A percentile compares a stretch with the other conserved stretches of the same genome.
phyloP scores from a whole-genome alignment of 2,797 vertebrate species.

The Sebastes taczanowskii region DNA sequence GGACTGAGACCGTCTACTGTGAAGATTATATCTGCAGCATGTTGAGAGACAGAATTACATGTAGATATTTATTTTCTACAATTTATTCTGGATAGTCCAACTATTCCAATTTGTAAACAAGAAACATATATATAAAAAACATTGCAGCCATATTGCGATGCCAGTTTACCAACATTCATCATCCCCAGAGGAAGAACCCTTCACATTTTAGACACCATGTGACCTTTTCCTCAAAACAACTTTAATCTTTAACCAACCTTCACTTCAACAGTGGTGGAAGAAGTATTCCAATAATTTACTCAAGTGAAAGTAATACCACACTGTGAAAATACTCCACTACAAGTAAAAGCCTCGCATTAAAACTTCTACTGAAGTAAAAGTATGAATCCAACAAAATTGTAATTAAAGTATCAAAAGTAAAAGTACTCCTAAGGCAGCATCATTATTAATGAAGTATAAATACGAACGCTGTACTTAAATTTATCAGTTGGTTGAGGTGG shows the following conservation, averaged over 20 bases:
- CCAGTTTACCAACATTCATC: neutral
- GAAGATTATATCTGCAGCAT: neutral
- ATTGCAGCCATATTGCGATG: neutral
- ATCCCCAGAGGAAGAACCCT: neutral
- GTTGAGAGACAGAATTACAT: neutral
- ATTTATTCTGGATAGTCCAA: neutral
- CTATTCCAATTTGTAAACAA: neutral
- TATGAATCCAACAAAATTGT: neutral
- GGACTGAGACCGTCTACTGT: neutral
- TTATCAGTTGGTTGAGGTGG: too few relatives aligned
- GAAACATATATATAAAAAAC: neutral
- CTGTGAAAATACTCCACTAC: too few relatives aligned
- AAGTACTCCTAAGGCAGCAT: too few relatives aligned
- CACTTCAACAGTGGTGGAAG: neutral
- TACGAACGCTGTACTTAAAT: accelerated
- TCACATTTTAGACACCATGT: neutral
- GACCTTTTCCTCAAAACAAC: neutral
- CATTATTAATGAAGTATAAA: neutral
- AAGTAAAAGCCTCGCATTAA: too few relatives aligned
- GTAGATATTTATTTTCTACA: neutral
- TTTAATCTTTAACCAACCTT: neutral
- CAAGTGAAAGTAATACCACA: too few relatives aligned
- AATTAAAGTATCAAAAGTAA: too few relatives aligned
- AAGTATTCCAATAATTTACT: neutral
- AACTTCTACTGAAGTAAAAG: neutral